Base-by-base conservation (phyloP, 2,113 vertebrate species). In the Aegithalos caudatus region DNA sequence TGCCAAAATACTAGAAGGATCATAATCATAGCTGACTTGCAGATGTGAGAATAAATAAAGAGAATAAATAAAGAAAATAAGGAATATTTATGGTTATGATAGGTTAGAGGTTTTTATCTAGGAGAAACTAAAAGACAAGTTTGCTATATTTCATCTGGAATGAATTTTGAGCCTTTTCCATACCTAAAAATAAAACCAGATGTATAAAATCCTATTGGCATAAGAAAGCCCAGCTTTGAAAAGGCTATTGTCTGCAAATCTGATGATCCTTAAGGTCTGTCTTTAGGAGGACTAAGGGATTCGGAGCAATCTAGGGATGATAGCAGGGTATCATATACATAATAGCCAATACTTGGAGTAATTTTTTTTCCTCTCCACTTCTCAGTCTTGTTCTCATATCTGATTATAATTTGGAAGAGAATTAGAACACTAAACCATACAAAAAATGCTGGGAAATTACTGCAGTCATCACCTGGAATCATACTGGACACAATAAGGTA, bases 121-220 rank as follows among this genome's bases (percentile, higher is more conserved):
- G n/a, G 22, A 54, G 25, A 93, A 86, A 87, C 45, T 58, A 88
- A 90, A 82, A 58, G 23, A 72, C 62, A 73, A 81, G 87, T 90
- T 88, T 77, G 48, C 14, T 86, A 35, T 74, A 74, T 57, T 78
- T 89, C 83, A 94, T 88, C 83, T 95, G 88, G 90, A 96, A 93
- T 80, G 4, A 92, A 93, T 90, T 91, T 81, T 58, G 70, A 93
- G 51, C 11, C 64, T 95, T 93, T 85, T 88, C 82, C 50, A 76
- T 73, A 73, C 31, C 50, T 57, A 60, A 92, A 97, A 95, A 79
- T 61, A 92, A 94, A 95, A 97, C 2, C 91, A 95, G 84, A 95
- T 90, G 73, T 70, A 62, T 38, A 72, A 84, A 81, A 81, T 72
- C 47, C 62, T 58, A 42, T 25, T 93, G 83, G 33, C 35, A 81